Evolutionary conservation across 2,113 vertebrate species (phyloP).

Genomic region (Laticauda colubrina): DNA sequence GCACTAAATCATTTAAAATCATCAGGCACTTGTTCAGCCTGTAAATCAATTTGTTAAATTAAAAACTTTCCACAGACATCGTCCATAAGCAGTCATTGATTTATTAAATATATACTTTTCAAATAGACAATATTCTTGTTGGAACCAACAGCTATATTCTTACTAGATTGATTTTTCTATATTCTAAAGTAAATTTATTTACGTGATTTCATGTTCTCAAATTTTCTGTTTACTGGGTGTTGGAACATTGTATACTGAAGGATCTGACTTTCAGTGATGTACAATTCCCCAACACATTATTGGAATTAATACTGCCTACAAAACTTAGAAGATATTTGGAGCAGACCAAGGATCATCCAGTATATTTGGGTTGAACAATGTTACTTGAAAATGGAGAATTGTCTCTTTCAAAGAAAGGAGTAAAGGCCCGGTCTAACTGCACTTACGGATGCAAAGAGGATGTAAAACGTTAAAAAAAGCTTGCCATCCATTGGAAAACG

Average conservation of each 20-base stretch:
- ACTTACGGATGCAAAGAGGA: too few species aligned
- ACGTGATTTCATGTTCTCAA: neutral
- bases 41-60: constrained; percentile 1
- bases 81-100: neutral
- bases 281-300: neutral
- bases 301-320: neutral
- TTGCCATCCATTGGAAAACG: too few species aligned
- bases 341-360: neutral
- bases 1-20: neutral
- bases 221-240: neutral
- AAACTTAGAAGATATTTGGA: neutral
- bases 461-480: too few species aligned
- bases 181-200: neutral
- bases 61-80: neutral
- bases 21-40: neutral
- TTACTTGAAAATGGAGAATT: neutral
- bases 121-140: neutral
- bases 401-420: neutral
- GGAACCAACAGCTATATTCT: neutral
- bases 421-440: too few species aligned
- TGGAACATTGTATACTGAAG: neutral
- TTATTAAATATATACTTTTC: neutral
- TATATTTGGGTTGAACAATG: neutral
- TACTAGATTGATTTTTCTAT: neutral
- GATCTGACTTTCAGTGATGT: neutral